Percentiles rank a stretch among this genome's conserved stretches.
Evolutionary conservation across 2,888 invertebrate species (phyloP).

Genomic region (Campaea margaritaria): DNA sequence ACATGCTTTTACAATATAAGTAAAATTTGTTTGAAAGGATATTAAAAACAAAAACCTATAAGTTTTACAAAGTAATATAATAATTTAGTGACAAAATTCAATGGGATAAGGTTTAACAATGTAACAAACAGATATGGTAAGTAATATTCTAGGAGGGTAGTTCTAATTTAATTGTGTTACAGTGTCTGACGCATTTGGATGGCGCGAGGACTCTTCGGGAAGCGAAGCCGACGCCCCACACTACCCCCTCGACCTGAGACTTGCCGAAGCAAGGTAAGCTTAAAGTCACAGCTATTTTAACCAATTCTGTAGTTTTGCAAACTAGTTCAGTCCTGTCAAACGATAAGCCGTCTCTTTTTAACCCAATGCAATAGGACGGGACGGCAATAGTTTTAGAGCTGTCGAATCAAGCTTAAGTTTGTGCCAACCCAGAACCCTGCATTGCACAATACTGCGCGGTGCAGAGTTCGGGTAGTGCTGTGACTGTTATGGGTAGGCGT

Average conservation of each 20-base stretch:
- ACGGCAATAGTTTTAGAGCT: too few species aligned
- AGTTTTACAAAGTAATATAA: not conserved
- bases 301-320: too few species aligned
- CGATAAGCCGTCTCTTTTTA: too few species aligned
- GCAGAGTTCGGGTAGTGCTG: too few species aligned
- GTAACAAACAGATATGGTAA: not conserved
- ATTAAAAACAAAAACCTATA: not conserved
- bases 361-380: too few species aligned
- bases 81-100: not conserved
- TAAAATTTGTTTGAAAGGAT: not conserved
- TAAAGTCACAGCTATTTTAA: too few species aligned
- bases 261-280: slow-evolving; percentile 79
- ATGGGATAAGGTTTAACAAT: not conserved
- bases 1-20: slow-evolving; percentile 64
- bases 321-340: too few species aligned
- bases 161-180: slow-evolving; percentile 32
- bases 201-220: slow-evolving; percentile 82
- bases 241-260: slow-evolving; percentile 77
- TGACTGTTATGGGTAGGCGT: too few species aligned
- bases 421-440: too few species aligned
- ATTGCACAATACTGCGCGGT: too few species aligned
- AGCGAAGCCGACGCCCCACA: slow-evolving; percentile 81
- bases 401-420: too few species aligned
- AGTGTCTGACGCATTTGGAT: slow-evolving; percentile 75
- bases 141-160: slow-evolving; percentile 3